Base-by-base conservation (phyloP, 2,797 vertebrate species). In the Pantherophis vulpinus region DNA sequence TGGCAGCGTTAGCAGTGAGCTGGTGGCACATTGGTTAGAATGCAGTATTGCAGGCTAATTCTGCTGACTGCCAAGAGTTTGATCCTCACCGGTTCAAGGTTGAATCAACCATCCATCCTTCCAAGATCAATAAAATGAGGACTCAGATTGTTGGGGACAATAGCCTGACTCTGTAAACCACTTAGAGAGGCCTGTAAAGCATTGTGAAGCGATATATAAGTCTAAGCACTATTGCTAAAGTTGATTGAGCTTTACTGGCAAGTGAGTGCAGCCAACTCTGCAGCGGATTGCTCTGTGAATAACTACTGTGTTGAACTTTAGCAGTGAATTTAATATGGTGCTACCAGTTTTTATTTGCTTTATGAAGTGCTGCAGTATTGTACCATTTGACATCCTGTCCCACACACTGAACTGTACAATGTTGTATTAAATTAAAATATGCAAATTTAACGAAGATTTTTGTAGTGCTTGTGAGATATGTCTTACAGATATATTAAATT, bases 401-500 rank as follows among this genome's bases (percentile, higher is more conserved):
- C 58, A 47, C 90, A 74, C 90, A 89, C 42, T 90, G 10, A 79
- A 88, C 89, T 83, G 23, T 91, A 79, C 92, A 94, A 95, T 23
- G 79, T 93, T 51, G 0, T 86, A 59, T 94, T 93, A 74, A 96
- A 83, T 83, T 91, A 94, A 94, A 93, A 94, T 96, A 94, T 94
- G 79, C 7, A 96, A 92, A 95, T 94, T 91, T 91, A 94, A 83
- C 60, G 90, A 95, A 96, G 91, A 93, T 95, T 95, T 95, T 95
- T 92, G 88, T 93, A 95, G 23, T 90, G 91, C 93, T 95, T 94
- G 61, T 56, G 1, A 96, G 92, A 91, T 55, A 51, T 89, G 89
- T 1, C 13, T 94, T 93, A 94, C 63, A 92, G 95, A 14, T 91
- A 92, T 90, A 96, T 94, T 96, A 94, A 96, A 95, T 96, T 96